Base-by-base conservation (phyloP, 2,113 vertebrate species). In the Vidua chalybeata region DNA sequence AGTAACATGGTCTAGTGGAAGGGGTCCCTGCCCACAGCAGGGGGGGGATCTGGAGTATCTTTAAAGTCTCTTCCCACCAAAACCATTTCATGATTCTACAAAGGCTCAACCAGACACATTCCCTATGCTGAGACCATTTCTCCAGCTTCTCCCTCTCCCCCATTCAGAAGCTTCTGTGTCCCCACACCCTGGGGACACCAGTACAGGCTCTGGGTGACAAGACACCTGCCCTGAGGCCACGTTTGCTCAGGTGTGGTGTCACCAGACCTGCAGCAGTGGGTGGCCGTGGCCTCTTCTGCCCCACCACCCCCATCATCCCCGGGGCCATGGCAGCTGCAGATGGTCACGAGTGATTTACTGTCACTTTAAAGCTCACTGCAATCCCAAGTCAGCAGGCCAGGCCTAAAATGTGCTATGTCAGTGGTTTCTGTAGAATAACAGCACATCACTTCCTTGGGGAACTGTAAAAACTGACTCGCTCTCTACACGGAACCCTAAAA, bases 361-460 rank as follows among this genome's bases (percentile, higher is more conserved):
- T 33, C 78, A 23, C 88, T 84, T 80, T 39, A 68, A 66, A 77
- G 75, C 79, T 63, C 11, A 2, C 51, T 81, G 84, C 81, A 78
- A 43, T 67, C 58, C 82, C 35, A 77, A 93, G 52, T 58, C 90
- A 90, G 52, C 11, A 75, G 45, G 52, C 64, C 80, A 78, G 74
- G 73, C 68, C 87, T 91, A 33, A 55, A 85, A 76, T 22, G 77
- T 43, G 58, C 8, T 39, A 23, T 58, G 63, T 72, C 91, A 69
- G 59, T 58, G 69, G 58, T 91, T 96, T 95, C 37, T 75, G 85
- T 73, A 90, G 69, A 91, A 63, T 91, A 94, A 87, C 20, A 1
- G 75, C 74, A n/a, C 78, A 87, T 73, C 74, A 27, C 81, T 72
- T 90, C 94, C 89, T 95, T 9, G 9, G 91, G 87, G 91, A 94